These are phyloP conservation scores for Telmatherina bonti DNA, from an alignment of 2,797 vertebrate species.

Conservation along the genomic window DNA sequence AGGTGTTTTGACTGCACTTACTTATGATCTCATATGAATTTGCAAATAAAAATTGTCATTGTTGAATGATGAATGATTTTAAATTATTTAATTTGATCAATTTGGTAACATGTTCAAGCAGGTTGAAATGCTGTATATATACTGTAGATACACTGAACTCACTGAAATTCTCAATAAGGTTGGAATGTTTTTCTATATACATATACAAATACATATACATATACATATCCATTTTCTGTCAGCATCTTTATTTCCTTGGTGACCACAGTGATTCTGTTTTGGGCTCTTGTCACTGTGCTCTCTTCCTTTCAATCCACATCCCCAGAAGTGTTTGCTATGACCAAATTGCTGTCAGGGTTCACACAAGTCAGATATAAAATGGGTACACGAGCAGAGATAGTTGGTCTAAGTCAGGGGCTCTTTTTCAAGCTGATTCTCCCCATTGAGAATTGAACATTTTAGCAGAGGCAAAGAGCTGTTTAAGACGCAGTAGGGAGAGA, in stretches of 20 bases:
- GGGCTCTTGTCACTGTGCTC: slow-evolving; percentile 41
- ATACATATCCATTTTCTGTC: slow-evolving; percentile 1
- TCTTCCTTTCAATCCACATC: slow-evolving; percentile 27
- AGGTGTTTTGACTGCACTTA: background rate
- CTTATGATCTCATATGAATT: background rate
- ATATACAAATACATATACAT: background rate
- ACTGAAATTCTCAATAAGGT: background rate
- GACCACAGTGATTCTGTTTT: slow-evolving; percentile 47
- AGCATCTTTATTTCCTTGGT: slow-evolving; percentile 17
- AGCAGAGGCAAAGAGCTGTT: slow-evolving; percentile 66
- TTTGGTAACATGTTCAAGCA: background rate
- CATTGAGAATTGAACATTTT: slow-evolving; percentile 62
- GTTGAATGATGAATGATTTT: background rate
- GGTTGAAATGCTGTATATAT: background rate
- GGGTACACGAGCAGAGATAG: slow-evolving; percentile 62
- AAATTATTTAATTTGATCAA: background rate
- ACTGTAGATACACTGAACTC: background rate
- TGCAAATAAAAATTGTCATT: background rate
- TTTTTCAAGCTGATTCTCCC: slow-evolving; percentile 57
- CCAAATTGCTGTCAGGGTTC: slow-evolving; percentile 68
- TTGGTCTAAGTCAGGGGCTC: slow-evolving; percentile 55
- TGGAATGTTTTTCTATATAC: background rate
- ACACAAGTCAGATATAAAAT: slow-evolving; percentile 48
- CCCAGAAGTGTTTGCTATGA: slow-evolving; percentile 39
- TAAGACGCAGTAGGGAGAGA: slow-evolving; percentile 65